A percentile compares a stretch with the other conserved stretches of the same genome.
Conservation (phyloP, 2,888 invertebrate genomes). For the Hirtodrosophila trivittata region DNA sequence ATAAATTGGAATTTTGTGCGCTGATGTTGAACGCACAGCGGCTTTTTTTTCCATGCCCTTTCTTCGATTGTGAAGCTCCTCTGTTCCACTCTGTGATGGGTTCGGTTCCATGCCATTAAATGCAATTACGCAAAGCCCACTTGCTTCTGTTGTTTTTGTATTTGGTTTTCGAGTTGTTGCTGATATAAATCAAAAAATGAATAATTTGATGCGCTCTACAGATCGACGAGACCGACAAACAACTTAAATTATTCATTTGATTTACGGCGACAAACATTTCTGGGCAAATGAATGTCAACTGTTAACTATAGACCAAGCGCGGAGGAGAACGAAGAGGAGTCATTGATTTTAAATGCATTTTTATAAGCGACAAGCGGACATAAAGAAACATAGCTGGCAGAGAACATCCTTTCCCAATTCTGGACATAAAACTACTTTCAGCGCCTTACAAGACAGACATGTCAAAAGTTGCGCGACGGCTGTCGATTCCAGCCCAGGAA, state of each 20-base stretch:
- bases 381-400: conserved; percentile 19
- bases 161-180: conserved; percentile 32
- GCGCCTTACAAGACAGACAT: conserved; percentile 73
- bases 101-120: conserved; percentile 74
- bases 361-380: conserved; percentile 16
- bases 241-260: conserved; percentile 71
- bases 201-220: conserved; percentile 45
- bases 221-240: conserved; percentile 41
- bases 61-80: conserved; percentile 23
- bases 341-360: conserved; percentile 31
- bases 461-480: conserved; percentile 80
- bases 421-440: conserved; percentile 81
- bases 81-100: conserved; percentile 38
- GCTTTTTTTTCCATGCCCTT: conserved; percentile 29
- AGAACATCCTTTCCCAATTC: conserved; percentile 35
- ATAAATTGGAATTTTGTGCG: conserved; percentile 79
- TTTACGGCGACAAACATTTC: conserved; percentile 60
- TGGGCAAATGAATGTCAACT: conserved; percentile 27
- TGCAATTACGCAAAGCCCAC: conserved; percentile 70
- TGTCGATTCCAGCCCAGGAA: conserved; percentile 47
- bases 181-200: conserved; percentile 70
- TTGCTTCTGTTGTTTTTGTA: conserved; percentile 1
- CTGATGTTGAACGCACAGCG: conserved; percentile 68
- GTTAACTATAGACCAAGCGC: too few relatives aligned
- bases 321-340: background rate